phyloP scores from a whole-genome alignment of 2,797 vertebrate genomes.

The Hypotaenidia okinawae region DNA sequence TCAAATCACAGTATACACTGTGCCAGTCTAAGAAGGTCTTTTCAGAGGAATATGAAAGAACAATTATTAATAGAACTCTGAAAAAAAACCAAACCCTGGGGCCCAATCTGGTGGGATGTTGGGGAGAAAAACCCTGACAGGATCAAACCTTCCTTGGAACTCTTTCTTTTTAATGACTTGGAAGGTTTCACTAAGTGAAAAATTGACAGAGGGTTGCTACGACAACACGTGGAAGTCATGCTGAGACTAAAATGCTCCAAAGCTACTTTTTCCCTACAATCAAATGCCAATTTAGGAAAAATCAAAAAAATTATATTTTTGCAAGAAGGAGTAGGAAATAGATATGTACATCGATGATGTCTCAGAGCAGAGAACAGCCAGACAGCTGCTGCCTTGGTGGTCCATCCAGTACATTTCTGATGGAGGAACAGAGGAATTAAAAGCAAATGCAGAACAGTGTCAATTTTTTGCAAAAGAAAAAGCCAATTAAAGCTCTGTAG shows the following conservation, averaged over 20 bases:
- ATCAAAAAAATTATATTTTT: neutral
- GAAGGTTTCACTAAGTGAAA: neutral
- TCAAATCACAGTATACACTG: neutral
- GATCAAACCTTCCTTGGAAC: neutral
- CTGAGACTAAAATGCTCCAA: neutral
- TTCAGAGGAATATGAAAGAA: neutral
- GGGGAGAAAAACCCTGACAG: neutral
- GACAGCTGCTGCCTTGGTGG: conserved; percentile 23
- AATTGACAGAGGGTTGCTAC: neutral
- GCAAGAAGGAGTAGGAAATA: neutral
- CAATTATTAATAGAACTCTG: neutral
- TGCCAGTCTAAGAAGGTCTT: neutral
- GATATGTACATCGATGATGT: neutral
- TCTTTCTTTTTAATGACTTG: neutral
- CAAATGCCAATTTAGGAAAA: neutral
- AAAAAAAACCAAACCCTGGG: neutral
- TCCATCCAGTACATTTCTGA: neutral
- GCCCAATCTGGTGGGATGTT: neutral
- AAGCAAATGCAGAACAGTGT: neutral
- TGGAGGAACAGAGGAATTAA: neutral
- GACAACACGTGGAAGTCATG: neutral
- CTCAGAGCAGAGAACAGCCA: neutral
- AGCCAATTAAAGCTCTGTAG: neutral
- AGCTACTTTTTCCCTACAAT: neutral
- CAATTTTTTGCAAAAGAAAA: neutral